Conservation (phyloP, 2,888 invertebrate genomes). For the Amphipyra tragopoginis region DNA sequence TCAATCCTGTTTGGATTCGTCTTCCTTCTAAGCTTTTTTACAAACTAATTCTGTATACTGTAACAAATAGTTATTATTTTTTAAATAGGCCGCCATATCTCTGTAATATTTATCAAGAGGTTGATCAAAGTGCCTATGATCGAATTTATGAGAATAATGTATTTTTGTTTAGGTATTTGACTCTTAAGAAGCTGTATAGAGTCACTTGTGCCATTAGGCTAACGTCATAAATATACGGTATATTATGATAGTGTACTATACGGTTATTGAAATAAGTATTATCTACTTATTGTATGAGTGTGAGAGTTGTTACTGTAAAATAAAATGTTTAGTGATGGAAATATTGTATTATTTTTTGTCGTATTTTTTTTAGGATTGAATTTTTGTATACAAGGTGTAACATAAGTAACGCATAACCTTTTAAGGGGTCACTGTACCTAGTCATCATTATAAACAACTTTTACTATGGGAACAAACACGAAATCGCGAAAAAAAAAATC, state of each 20-base stretch:
- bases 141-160: slow-evolving; percentile 65
- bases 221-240: slow-evolving; percentile 70
- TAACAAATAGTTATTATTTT: slow-evolving; percentile 42
- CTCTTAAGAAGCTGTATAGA: slow-evolving; percentile 45
- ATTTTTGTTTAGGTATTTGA: slow-evolving; percentile 50
- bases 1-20: slow-evolving; percentile 27
- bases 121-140: slow-evolving; percentile 64
- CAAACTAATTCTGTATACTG: slow-evolving; percentile 33
- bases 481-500: too few species aligned
- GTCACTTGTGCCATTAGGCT: slow-evolving; percentile 78
- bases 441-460: too few species aligned
- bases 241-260: slow-evolving; percentile 48
- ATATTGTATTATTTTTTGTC: slow-evolving; percentile 31
- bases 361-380: too few species aligned
- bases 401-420: too few species aligned
- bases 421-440: too few species aligned
- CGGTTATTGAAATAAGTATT: slow-evolving; percentile 80
- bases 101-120: slow-evolving; percentile 26
- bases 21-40: slow-evolving; percentile 39
- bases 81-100: slow-evolving; percentile 32
- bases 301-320: slow-evolving; percentile 80
- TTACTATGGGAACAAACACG: too few species aligned
- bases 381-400: too few species aligned
- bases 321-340: slow-evolving; percentile 78
- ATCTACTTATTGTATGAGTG: slow-evolving; percentile 82